Evolutionary conservation across 2,113 vertebrate species (phyloP).

Genomic region (Gadus chalcogrammus): DNA sequence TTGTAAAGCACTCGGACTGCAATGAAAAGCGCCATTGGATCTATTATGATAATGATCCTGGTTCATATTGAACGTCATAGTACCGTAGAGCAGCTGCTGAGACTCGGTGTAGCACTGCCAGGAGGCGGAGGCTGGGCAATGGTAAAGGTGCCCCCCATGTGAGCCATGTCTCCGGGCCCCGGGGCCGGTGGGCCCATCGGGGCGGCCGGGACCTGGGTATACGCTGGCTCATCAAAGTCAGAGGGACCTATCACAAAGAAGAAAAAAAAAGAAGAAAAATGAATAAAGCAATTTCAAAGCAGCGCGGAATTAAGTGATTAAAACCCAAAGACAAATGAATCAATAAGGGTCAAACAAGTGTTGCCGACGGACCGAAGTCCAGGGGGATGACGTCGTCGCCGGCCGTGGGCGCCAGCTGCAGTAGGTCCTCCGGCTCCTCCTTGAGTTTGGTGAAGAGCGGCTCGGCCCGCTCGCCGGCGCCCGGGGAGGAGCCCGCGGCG

Average conservation of each 20-base stretch:
- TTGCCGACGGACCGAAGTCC: constrained; percentile 79
- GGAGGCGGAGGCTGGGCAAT: constrained; percentile 75
- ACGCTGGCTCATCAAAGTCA: constrained; percentile 78
- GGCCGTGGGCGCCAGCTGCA: constrained; percentile 88
- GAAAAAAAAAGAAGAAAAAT: not conserved
- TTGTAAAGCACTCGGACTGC: no score
- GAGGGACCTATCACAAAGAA: constrained; percentile 63
- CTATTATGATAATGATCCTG: no score
- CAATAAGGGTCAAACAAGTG: no score
- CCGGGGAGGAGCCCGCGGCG: constrained; percentile 7
- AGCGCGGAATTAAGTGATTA: not conserved
- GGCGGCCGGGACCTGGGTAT: constrained; percentile 54
- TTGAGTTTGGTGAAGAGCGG: constrained; percentile 89
- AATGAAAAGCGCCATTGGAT: no score
- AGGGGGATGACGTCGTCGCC: constrained; percentile 89
- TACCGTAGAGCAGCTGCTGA: constrained; percentile 93
- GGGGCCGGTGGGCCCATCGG: constrained; percentile 60
- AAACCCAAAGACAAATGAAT: no score
- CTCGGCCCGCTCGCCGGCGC: constrained; percentile 69
- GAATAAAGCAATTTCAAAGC: not conserved
- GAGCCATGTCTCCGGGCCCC: constrained; percentile 57
- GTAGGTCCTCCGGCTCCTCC: constrained; percentile 93
- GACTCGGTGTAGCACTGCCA: constrained; percentile 83
- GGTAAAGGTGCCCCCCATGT: constrained; percentile 70
- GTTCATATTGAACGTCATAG: constrained; percentile 18